Evolutionary conservation across 2,113 vertebrate genomes (phyloP).

Genomic region (Cervus canadensis): DNA sequence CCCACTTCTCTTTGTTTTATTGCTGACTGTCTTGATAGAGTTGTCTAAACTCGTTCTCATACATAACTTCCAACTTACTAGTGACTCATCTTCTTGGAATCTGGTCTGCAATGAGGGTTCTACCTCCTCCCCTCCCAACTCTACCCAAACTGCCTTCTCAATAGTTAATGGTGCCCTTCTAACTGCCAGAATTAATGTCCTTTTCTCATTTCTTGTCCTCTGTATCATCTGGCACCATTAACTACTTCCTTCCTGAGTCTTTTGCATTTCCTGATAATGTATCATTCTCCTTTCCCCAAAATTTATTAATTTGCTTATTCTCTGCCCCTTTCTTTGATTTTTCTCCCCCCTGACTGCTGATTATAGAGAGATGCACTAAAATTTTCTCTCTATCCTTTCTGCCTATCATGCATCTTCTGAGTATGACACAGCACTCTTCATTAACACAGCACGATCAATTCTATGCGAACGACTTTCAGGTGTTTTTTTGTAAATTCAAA

Average conservation of each 20-base stretch:
- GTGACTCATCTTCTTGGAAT: constrained; percentile 13
- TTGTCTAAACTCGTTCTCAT: constrained; percentile 4
- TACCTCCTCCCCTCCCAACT: background rate
- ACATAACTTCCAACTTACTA: background rate
- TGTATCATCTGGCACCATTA: background rate
- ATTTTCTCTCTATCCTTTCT: background rate
- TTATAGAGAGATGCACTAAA: background rate
- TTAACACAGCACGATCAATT: background rate
- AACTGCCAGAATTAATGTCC: background rate
- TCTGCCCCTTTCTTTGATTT: background rate
- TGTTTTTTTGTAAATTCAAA: background rate
- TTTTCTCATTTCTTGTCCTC: background rate
- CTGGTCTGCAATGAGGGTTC: background rate
- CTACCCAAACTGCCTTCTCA: background rate
- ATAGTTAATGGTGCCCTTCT: background rate
- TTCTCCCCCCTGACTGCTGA: background rate
- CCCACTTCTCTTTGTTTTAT: background rate
- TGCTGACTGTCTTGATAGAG: background rate
- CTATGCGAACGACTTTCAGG: background rate
- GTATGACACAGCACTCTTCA: background rate
- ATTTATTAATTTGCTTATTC: background rate
- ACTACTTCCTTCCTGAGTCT: background rate
- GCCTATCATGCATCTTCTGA: background rate
- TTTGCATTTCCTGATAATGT: background rate
- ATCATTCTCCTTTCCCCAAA: background rate